Evolutionary conservation across 2,888 invertebrate species (phyloP), one percentile per base, ranked within the genome.

Genomic region (Agrochola lychnidis): DNA sequence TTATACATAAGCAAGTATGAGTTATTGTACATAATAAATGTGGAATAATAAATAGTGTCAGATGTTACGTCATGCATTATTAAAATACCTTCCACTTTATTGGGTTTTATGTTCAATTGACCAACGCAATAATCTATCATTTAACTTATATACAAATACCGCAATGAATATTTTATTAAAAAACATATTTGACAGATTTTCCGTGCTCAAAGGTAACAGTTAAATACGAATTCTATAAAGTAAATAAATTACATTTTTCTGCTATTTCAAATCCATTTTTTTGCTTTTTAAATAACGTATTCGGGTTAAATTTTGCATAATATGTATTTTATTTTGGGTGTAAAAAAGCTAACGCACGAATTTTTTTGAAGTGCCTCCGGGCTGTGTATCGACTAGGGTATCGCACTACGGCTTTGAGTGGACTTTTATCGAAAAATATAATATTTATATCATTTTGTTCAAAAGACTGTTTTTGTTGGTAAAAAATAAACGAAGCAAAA

Each of bases 331-430:
- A 79, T 73, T 61, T 14, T 9, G 45, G 2, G 4, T 57, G 51
- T 70, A 71, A 83, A 81, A 71, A 64, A 30, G n/a, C 48, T 73
- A 56, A 61, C 59, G 64, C 48, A n/a, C 45, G 84, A 51, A 12
- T 48, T 63, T 64, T 73, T 83, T 45, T 16, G 56, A 25, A 66
- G 57, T 57, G 70, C 63, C 82, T 66, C 40, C 61, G 12, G 83
- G 82, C 76, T 64, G 53, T n/a, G 67, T 42, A 84, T 81, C 45
- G 69, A 56, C 64, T 53, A 64, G 57, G 5, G 9, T 30, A 77
- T 57, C 51, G 63, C 36, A 36, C 42, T 51, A 63, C 57, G 36
- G 40, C 25, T 71, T 70, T 69, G 40, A 66, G 61, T 72, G 25
- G 36, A 66, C 45, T 78, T 81, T 78, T 53, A 59, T 70, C 19